phyloP scores from a whole-genome alignment of 2,888 invertebrate genomes.

The Hipparchia sbordonii region DNA sequence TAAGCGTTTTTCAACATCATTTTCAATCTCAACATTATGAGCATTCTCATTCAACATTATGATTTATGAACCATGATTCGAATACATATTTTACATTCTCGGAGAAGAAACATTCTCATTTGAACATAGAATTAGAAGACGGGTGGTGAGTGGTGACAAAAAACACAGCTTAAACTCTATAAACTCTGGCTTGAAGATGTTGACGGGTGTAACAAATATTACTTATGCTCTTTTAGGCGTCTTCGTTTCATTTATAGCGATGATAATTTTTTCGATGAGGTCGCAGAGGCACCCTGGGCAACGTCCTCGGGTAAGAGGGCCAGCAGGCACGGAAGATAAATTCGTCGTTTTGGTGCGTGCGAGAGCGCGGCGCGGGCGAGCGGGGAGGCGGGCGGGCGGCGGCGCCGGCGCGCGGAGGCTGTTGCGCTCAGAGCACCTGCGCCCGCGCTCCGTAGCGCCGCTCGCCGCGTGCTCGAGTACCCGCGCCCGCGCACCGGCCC shows the following conservation, averaged over 20 bases:
- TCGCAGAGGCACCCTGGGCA: slow-evolving; percentile 49
- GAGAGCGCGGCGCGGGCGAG: slow-evolving; percentile 66
- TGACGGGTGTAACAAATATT: neutral
- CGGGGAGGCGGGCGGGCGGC: slow-evolving; percentile 80
- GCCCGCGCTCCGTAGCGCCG: slow-evolving; percentile 84
- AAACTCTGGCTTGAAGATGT: neutral
- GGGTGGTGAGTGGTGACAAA: neutral
- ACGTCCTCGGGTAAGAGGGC: slow-evolving; percentile 74
- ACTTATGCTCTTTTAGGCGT: neutral
- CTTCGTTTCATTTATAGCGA: neutral
- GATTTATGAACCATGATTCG: too few relatives aligned
- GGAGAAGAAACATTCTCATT: neutral
- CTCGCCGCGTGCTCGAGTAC: slow-evolving; percentile 77
- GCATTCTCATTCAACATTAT: too few relatives aligned
- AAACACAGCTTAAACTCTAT: neutral
- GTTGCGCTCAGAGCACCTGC: slow-evolving; percentile 88
- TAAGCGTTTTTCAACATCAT: too few relatives aligned
- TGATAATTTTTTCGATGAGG: slow-evolving; percentile 32
- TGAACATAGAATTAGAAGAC: neutral
- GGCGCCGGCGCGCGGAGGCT: slow-evolving; percentile 84
- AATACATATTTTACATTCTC: too few relatives aligned
- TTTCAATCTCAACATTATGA: too few relatives aligned
- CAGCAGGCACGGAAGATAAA: slow-evolving; percentile 80
- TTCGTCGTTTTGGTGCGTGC: slow-evolving; percentile 81
- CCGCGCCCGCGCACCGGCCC: slow-evolving; percentile 72